Base-by-base conservation (phyloP, 2,888 invertebrate genomes). In the Dione vanillae region DNA sequence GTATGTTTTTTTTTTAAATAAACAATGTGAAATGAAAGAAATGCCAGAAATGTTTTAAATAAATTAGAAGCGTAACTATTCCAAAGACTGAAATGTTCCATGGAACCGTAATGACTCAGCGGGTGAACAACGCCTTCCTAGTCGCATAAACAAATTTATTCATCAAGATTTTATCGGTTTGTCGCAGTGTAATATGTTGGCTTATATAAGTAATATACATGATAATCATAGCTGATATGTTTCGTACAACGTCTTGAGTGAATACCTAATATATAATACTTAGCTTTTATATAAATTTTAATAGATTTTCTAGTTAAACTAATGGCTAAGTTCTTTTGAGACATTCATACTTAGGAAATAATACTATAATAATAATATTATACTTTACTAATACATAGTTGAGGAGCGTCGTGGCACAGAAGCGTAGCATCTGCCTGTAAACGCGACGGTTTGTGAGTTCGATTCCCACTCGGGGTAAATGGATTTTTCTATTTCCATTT, bases 71-170 rank as follows among this genome's bases (percentile, higher is more conserved):
- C 49, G 1, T 19, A 51, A 51, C 37, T 12, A 40, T 14, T 8
- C 16, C 16, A 19, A 16, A 40, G 3, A 12, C 37, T 49, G 49
- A 64, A 49, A 37, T 61, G 37, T 35, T 20, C 8, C 64, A 49
- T 64, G n/a, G 19, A 64, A 68, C 67, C 40, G 56, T 73, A 75
- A 75, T 74, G 75, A 69, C 59, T 70, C 69, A 52, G 67, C 68
- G 47, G 68, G 68, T 72, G 67, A 71, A 45, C 67, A 71, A 74
- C 73, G 79, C 76, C 79, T 81, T 76, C 79, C 76, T 82, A 81
- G 83, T 83, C 83, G 82, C 82, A 79, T 75, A 76, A 82, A 82
- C 80, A 85, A 87, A 88, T 88, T 85, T 87, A 88, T 88, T 84
- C 86, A 84, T 82, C 81, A 82, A 80, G 83, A 85, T 84, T 76